phyloP scores from a whole-genome alignment of 2,113 vertebrate species.

The Abramis brama region DNA sequence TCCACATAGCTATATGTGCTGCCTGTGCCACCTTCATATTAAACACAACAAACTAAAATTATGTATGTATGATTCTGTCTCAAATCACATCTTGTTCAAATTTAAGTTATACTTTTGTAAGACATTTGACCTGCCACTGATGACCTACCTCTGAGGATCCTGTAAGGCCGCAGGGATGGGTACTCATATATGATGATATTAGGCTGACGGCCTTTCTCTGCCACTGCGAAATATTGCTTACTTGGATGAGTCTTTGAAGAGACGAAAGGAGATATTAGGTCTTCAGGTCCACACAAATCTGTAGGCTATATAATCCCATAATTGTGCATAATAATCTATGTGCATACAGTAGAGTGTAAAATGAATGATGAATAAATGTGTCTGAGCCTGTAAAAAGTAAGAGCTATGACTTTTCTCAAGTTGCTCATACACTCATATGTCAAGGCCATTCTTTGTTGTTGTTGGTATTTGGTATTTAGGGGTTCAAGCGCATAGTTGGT shows the following conservation, averaged over 20 bases:
- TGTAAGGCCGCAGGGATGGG: constrained; percentile 81
- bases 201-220: constrained; percentile 88
- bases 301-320: background rate
- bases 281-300: background rate
- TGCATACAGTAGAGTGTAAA: too few relatives aligned
- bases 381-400: background rate
- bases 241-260: constrained; percentile 82
- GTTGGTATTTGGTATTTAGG: background rate
- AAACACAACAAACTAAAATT: background rate
- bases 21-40: constrained; percentile 82
- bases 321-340: background rate
- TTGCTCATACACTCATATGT: background rate
- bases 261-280: constrained; percentile 40
- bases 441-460: background rate
- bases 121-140: background rate
- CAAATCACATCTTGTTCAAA: background rate
- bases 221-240: constrained; percentile 82
- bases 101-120: background rate
- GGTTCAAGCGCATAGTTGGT: too few relatives aligned
- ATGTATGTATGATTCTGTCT: background rate
- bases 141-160: constrained; percentile 83
- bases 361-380: background rate
- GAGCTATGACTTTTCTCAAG: background rate
- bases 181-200: constrained; percentile 88
- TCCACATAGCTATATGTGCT: constrained; percentile 80